Base-by-base conservation (phyloP, 2,797 vertebrate genomes). In the Eremophila alpestris region DNA sequence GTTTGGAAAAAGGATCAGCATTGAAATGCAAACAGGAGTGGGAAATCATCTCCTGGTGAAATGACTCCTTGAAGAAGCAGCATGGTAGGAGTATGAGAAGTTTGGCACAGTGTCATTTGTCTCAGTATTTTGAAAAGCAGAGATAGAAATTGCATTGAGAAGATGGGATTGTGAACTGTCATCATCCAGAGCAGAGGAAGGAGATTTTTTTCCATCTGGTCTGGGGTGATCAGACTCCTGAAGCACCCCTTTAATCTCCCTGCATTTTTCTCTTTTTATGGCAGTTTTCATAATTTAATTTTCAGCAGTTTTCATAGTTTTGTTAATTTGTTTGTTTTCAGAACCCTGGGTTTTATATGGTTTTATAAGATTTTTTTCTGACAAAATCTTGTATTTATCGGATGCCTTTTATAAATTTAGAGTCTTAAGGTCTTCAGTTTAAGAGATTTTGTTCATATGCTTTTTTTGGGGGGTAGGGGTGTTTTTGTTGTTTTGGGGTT, bases 401-500 rank as follows among this genome's bases (percentile, higher is more conserved):
- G 22, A 32, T 59, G 22, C 13, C 90, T 73, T 54, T 56, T 78
- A 59, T 17, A 59, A 83, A 75, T 45, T 36, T 40, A 40, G 29
- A 41, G 6, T 23, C 9, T 59, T 63, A 41, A 27, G 13, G 22
- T 75, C 38, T 81, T 84, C 27, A 46, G 30, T 17, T 82, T 64
- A 62, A 62, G 40, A 69, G 20, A 36, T 73, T 91, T 87, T 82
- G 8, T 55, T 64, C 10, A 4, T 45, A 12, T 65, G 10, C 11
- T 7, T 70, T 62, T 62, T 84, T 8, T 1, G 0, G 13, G 11
- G 19, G 9, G 1, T n/a, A 15, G 41, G 13, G 9, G 5, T 18
- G n/a, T 12, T 63, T 29, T 26, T 52, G 10, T 38, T 38, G n/a
- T 23, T 29, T n/a, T 19, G 41, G 13, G 9, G 5, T 18, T 12